Conservation (phyloP, 2,888 invertebrate species). For the Bruchidius siliquastri region DNA sequence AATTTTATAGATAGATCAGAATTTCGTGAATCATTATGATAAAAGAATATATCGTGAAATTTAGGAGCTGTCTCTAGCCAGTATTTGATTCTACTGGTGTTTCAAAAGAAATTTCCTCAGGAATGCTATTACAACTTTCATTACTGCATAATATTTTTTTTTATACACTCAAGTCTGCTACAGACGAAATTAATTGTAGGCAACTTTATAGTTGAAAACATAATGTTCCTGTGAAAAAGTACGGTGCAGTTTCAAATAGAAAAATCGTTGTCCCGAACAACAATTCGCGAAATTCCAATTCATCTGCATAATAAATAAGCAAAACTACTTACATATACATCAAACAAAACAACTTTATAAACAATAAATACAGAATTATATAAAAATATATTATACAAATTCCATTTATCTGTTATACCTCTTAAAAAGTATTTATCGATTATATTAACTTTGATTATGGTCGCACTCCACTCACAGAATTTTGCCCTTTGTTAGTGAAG, state of each 20-base stretch:
- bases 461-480: conserved; percentile 6
- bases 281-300: neutral
- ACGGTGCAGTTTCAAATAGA: no score
- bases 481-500: neutral
- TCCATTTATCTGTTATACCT: conserved; percentile 26
- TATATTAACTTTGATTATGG: conserved; percentile 32
- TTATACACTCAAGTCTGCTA: no score
- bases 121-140: no score
- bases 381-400: conserved; percentile 44
- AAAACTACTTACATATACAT: conserved; percentile 23
- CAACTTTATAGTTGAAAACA: no score
- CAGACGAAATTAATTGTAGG: no score
- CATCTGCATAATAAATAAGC: conserved; percentile 21
- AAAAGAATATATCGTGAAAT: neutral
- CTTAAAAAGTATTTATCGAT: conserved; percentile 15
- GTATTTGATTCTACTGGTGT: no score
- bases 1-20: neutral
- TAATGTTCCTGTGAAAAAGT: no score
- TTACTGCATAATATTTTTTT: no score
- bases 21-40: neutral
- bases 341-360: conserved; percentile 33
- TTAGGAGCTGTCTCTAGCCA: no score
- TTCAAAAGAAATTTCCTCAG: no score
- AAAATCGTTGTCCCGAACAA: neutral
- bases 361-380: conserved; percentile 42